Base-by-base conservation (phyloP, 35 echinoderm and acorn worm species). In the Eucidaris tribuloides region DNA sequence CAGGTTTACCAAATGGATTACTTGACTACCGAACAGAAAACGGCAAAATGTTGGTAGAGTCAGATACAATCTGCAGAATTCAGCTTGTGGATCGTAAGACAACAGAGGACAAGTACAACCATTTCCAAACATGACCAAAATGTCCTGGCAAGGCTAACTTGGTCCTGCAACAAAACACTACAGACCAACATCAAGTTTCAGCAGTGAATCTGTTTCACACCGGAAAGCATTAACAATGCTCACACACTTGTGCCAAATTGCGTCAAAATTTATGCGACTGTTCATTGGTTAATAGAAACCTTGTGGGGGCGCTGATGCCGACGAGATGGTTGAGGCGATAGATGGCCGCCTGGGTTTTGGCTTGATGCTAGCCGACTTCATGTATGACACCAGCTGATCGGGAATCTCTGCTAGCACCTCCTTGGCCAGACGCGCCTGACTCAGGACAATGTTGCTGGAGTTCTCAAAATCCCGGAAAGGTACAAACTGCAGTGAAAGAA, bases 321-420 rank as follows among this genome's bases (percentile, higher is more conserved):
- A 3, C 3, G 68, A 74, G n/a, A 74, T 41, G 68, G 68, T n/a
- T 4, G 85, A 87, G 7, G 85, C 38, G n/a, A 87, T 65, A 1
- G 85, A 87, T 41, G 57, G 74, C 35, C 85, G 30, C 37, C 85
- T 79, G 24, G 81, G 91, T 20, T 42, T 82, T 0, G 94, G 94
- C 15, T 88, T 86, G 42, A 97, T 89, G 2, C 68, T 72, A 7
- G 79, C 77, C 20, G 54, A 79, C 77, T 87, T 88, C 94, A 97
- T 97, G 45, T 84, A 89, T 2, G 85, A 91, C 15, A 91, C 29
- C 33, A 97, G 83, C 77, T 97, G 94, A 23, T 97, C 94, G 7
- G 94, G 94, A 33, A 97, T 88, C 61, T 97, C 94, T 4, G 89
- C 94, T 40, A 97, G 62, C 1, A 97, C 94, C 79, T 97, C 94